Percentiles rank a stretch among this genome's conserved stretches.
Conservation (phyloP, 2,888 invertebrate species). For the Drosophila silvestris region DNA sequence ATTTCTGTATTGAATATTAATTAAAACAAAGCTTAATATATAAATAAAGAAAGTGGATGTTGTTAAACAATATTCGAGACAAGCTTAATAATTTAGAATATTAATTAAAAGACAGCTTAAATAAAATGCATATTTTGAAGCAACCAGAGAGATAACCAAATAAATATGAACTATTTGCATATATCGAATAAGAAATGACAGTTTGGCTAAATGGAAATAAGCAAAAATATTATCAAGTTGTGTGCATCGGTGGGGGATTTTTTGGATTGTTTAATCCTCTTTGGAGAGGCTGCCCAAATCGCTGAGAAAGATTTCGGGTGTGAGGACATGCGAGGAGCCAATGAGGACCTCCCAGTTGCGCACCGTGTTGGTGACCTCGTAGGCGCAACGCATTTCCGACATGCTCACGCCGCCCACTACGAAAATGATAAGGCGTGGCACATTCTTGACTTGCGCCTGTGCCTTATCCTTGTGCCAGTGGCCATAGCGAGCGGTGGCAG, state of each 20-base stretch:
- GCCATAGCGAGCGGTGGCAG: conserved; percentile 98
- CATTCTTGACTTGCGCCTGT: conserved; percentile 97
- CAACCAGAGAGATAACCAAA: background rate
- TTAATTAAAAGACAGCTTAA: background rate
- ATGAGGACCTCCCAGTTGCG: conserved; percentile 99
- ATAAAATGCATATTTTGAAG: background rate
- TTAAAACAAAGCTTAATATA: background rate
- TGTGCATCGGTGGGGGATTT: background rate
- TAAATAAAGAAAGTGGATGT: background rate
- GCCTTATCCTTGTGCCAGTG: conserved; percentile 99
- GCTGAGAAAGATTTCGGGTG: conserved; percentile 97
- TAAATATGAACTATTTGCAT: conserved; percentile 8
- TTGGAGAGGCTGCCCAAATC: conserved; percentile 88
- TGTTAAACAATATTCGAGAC: background rate
- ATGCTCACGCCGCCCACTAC: conserved; percentile 98
- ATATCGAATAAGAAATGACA: conserved; percentile 49
- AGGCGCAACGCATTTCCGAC: conserved; percentile 98
- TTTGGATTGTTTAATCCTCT: conserved; percentile 80
- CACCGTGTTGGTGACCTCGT: conserved; percentile 97
- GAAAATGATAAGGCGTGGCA: conserved; percentile 98
- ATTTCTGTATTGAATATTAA: background rate
- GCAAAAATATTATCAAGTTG: conserved; percentile 25
- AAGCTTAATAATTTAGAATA: background rate
- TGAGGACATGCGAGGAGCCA: conserved; percentile 98
- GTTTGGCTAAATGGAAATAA: conserved; percentile 56